Percentiles rank a stretch among this genome's conserved stretches.
These are phyloP conservation scores for Gandaritis pyraliata DNA, from an alignment of 2,888 invertebrate species.

Conservation along the genomic window DNA sequence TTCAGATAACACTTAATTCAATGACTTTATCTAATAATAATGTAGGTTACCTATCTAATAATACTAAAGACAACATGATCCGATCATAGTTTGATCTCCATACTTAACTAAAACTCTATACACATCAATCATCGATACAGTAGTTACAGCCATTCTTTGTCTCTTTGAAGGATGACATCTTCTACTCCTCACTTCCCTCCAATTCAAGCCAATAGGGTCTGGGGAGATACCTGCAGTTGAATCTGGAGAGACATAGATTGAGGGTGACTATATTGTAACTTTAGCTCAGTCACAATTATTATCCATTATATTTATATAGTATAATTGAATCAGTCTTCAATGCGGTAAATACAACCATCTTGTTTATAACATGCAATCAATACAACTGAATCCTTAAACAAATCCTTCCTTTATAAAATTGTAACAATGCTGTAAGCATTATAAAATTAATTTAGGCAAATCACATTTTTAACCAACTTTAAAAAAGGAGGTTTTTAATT, in stretches of 20 bases:
- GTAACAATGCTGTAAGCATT: not conserved
- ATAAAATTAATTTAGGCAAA: conserved; percentile 7
- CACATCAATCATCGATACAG: too few species aligned
- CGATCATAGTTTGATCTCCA: not conserved
- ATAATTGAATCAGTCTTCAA: conserved; percentile 12
- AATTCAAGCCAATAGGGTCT: too few species aligned
- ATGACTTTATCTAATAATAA: not conserved
- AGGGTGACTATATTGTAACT: too few species aligned
- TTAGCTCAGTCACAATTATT: too few species aligned
- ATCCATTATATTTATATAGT: too few species aligned
- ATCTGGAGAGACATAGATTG: too few species aligned
- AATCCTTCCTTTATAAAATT: not conserved
- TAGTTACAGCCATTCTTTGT: too few species aligned
- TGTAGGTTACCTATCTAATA: not conserved
- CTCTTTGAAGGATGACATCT: too few species aligned
- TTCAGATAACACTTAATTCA: not conserved
- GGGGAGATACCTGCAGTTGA: too few species aligned
- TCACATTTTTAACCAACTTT: too few species aligned
- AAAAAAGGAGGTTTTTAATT: too few species aligned
- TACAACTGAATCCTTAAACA: not conserved
- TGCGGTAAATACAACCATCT: not conserved
- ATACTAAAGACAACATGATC: not conserved
- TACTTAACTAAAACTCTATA: not conserved
- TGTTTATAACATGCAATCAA: not conserved
- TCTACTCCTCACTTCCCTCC: too few species aligned